Evolutionary conservation across 2,888 invertebrate species (phyloP), one percentile per base, ranked within the genome.

Genomic region (Cataglyphis cursor): DNA sequence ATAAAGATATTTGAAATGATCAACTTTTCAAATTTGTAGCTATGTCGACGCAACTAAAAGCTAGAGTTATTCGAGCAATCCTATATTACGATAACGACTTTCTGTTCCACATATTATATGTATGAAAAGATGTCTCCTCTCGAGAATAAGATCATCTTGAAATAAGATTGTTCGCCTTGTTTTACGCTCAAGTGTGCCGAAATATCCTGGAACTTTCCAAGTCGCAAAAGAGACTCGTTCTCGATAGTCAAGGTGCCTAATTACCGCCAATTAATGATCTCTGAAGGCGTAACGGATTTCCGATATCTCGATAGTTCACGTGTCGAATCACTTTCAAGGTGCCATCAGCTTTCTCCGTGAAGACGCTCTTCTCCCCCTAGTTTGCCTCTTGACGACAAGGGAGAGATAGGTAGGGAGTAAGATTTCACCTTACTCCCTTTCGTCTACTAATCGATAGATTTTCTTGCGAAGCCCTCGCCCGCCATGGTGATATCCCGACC

Each of bases 231-330:
- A 18, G 21, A 41, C 51, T 38, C 74, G 38, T 38, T 5, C 15
- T 8, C 28, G 74, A 74, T 59, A 54, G 54, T 62, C 28, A 62
- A 21, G 51, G 31, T 54, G 75, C 38, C 62, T 62, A 62, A 81
- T 62, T 75, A 64, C 18, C 62, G 31, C 62, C 81, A 81, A 81
- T 81, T 81, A 81, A 80, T 74, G 74, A 64, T 81, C 81, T 75
- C 76, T 57, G 65, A 84, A 81, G 76, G 82, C 64, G 82, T 90
- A 91, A 92, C 91, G 90, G 89, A 85, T 89, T 91, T 90, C 85
- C 90, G 87, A 91, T 91, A 89, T 91, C 88, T 82, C 80, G 76
- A 81, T 68, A 92, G 89, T 87, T 91, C 86, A 85, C 84, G 84
- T 84, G 82, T 85, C 64, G 28, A 65, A 62, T 74, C 64, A 78